These are phyloP conservation scores for Zosterops hypoxanthus DNA, from an alignment of 2,113 vertebrate species.

Conservation along the genomic window DNA sequence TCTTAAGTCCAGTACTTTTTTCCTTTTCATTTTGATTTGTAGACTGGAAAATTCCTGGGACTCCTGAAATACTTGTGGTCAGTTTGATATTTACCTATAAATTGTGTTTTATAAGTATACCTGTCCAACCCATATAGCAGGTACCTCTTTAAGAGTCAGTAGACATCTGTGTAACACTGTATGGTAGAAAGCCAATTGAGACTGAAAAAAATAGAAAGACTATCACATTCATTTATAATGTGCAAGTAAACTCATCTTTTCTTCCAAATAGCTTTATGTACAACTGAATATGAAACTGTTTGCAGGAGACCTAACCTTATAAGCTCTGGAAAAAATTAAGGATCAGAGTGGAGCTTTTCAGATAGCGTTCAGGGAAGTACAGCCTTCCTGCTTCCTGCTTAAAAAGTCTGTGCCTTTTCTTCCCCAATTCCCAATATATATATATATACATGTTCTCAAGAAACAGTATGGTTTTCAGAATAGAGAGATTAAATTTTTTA, in stretches of 20 bases:
- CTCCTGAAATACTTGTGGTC: constrained; percentile 54
- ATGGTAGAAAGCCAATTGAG: not conserved
- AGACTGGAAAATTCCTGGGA: constrained; percentile 47
- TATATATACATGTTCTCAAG: not conserved
- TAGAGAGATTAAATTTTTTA: not conserved
- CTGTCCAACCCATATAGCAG: not conserved
- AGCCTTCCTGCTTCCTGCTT: not conserved
- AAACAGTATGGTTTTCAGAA: not conserved
- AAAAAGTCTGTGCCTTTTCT: not conserved
- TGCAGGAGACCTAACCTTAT: not conserved
- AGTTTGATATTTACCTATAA: constrained; percentile 62
- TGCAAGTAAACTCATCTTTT: not conserved
- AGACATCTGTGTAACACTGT: not conserved
- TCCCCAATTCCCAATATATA: not conserved
- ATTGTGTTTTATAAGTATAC: not conserved
- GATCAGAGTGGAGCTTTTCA: not conserved
- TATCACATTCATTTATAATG: not conserved
- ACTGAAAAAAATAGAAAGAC: not conserved
- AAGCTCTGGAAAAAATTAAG: not conserved
- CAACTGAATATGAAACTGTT: not conserved
- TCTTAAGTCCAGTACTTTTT: not conserved
- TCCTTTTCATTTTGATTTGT: constrained; percentile 17
- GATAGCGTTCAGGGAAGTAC: not conserved
- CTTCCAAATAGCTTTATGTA: not conserved
- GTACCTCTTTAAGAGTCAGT: not conserved